phyloP scores from a whole-genome alignment of 2,113 vertebrate genomes.

The Brienomyrus brachyistius region DNA sequence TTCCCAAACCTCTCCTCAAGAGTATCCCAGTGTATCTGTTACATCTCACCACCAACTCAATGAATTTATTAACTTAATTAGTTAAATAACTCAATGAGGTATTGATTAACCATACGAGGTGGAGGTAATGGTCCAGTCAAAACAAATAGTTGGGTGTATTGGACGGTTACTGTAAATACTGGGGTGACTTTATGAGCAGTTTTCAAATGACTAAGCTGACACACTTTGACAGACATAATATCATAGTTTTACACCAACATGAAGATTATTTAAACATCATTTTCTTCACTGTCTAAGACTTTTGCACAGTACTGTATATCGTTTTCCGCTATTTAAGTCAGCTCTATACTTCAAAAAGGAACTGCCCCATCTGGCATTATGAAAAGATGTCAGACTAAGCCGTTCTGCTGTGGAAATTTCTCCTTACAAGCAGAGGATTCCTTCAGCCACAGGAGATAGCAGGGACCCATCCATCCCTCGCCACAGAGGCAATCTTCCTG shows the following conservation, averaged over 20 bases:
- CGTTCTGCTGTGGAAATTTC: constrained; percentile 3
- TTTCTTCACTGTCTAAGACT: background rate
- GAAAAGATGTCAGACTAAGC: background rate
- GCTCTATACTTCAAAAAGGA: background rate
- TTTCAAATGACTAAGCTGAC: background rate
- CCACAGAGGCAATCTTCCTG: background rate
- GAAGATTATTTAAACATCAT: background rate
- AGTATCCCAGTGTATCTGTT: background rate
- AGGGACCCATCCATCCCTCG: background rate
- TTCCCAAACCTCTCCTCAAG: background rate
- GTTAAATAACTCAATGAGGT: background rate
- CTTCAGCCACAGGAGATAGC: background rate
- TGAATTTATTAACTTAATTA: background rate
- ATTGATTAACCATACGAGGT: background rate
- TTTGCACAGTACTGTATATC: background rate
- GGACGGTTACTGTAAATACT: background rate
- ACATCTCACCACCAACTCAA: background rate
- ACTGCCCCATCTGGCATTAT: background rate
- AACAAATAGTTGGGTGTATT: background rate
- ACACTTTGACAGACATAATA: background rate
- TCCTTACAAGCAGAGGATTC: background rate
- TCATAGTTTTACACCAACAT: background rate
- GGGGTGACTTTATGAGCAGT: background rate
- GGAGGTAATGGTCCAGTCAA: background rate
- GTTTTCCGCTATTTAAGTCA: background rate